phyloP scores from a whole-genome alignment of 2,888 invertebrate species.

The Empis livida region DNA sequence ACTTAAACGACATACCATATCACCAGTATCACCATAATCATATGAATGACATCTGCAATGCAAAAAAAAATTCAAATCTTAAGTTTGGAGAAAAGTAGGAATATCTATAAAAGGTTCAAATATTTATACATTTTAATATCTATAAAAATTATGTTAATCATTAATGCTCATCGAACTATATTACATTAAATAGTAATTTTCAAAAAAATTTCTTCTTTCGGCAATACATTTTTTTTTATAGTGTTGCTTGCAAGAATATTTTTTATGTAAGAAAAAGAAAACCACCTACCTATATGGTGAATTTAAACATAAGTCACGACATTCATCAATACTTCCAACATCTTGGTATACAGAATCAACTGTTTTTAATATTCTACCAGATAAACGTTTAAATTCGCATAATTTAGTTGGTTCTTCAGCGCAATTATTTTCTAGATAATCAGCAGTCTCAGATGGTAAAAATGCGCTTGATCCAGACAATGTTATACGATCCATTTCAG shows the following conservation, averaged over 20 bases:
- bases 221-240: too few relatives aligned
- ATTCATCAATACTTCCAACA: slow-evolving; percentile 73
- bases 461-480: slow-evolving; percentile 71
- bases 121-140: too few relatives aligned
- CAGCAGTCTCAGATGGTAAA: slow-evolving; percentile 51
- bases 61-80: slow-evolving; percentile 7
- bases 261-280: background rate
- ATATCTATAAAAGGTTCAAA: too few relatives aligned
- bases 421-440: slow-evolving; percentile 86
- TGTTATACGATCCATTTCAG: slow-evolving; percentile 84
- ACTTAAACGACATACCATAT: slow-evolving; percentile 81
- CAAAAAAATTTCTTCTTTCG: too few relatives aligned
- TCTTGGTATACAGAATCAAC: slow-evolving; percentile 88
- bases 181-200: too few relatives aligned
- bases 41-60: slow-evolving; percentile 69
- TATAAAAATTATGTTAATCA: too few relatives aligned
- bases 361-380: slow-evolving; percentile 77
- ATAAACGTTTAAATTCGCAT: slow-evolving; percentile 82
- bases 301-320: slow-evolving; percentile 75
- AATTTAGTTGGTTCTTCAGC: slow-evolving; percentile 83
- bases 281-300: slow-evolving; percentile 59
- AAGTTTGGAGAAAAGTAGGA: too few relatives aligned
- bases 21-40: slow-evolving; percentile 86
- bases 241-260: too few relatives aligned
- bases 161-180: too few relatives aligned